Evolutionary conservation across 1,140 invertebrate species (phyloP), one percentile per base, ranked within the genome.

Genomic region (Telenomus remus): DNA sequence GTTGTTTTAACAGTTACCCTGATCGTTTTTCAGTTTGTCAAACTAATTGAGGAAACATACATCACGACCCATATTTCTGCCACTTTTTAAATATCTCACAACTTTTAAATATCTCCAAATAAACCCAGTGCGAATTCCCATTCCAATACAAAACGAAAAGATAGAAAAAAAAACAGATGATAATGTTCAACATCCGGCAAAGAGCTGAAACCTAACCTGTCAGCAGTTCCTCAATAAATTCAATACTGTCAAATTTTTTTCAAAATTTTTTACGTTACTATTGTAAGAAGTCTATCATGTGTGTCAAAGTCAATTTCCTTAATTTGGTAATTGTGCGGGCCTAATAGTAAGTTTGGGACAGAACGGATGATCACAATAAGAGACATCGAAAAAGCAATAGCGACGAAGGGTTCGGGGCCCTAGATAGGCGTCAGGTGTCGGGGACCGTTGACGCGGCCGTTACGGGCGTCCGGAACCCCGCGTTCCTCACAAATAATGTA

Each of bases 371-470:
- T 60, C 54, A 37, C 46, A 54, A 59, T 53, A 70, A 64, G 61
- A 75, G 47, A 55, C 57, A 51, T 16, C 50, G 50, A 46, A 53
- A 47, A 42, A 72, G 74, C 27, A 65, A 39, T 39, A 61, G 55
- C 14, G 71, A 64, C 56, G 61, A 63, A 74, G 78, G 75, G 75
- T 74, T 78, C 54, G 39, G 61, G 61, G 65, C 43, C 71, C 49
- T 54, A 54, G 66, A 73, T 70, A 61, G 75, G 79, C 80, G 82
- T 81, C 82, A 83, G 82, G 82, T 83, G 82, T 76, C 79, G 65
- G 65, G 72, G 75, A 80, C 82, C 82, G 82, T 82, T 83, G 80
- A 81, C 79, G 76, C 79, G 79, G 75, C 82, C 82, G 82, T 83
- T 83, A 80, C 76, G 55, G 56, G 12, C 60, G 68, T 68, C 60